A percentile compares a stretch with the other conserved stretches of the same genome.
Evolutionary conservation across 2,797 vertebrate genomes (phyloP).

Genomic region (Diceros bicornis): DNA sequence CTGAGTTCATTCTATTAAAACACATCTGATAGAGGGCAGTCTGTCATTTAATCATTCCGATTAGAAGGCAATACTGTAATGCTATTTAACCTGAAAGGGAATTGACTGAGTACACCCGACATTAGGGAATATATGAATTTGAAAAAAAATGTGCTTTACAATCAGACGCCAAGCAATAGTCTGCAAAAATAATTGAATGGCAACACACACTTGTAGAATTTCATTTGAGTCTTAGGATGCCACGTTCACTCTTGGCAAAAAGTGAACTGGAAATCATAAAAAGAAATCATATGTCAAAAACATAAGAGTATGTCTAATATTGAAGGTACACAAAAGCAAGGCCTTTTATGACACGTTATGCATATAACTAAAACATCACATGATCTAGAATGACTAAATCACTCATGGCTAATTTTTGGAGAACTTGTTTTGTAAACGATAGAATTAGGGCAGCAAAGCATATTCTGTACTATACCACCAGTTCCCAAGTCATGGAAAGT

Average conservation of each 20-base stretch:
- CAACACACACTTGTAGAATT: slow-evolving; percentile 28
- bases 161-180: not conserved
- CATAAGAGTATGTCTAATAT: not conserved
- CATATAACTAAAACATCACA: not conserved
- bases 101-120: not conserved
- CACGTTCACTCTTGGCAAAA: not conserved
- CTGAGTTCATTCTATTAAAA: not conserved
- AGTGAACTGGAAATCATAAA: not conserved
- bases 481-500: not conserved
- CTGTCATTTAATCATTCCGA: not conserved
- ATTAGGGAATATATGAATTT: not conserved
- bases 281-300: not conserved
- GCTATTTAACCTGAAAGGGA: not conserved
- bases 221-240: not conserved
- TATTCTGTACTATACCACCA: not conserved
- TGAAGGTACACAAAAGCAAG: not conserved
- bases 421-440: slow-evolving; percentile 8
- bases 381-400: not conserved
- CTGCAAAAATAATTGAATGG: not conserved
- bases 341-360: not conserved
- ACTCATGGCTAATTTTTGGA: not conserved
- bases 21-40: not conserved
- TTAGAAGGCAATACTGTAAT: not conserved
- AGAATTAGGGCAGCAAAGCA: slow-evolving; percentile 34
- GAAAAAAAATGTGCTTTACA: not conserved